Evolutionary conservation across 2,113 vertebrate genomes (phyloP), one percentile per base, ranked within the genome.

Genomic region (Bubo scandiacus): DNA sequence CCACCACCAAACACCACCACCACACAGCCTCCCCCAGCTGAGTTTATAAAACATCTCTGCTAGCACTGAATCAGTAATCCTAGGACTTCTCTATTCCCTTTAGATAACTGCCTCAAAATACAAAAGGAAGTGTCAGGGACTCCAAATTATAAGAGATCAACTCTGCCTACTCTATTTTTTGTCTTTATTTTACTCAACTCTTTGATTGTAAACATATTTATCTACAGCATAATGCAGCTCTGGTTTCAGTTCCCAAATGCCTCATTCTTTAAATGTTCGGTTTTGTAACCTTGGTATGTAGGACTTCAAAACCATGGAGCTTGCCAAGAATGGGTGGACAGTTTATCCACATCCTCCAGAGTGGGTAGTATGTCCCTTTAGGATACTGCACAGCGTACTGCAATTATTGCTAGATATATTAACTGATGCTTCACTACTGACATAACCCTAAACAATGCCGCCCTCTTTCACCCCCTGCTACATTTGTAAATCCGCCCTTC

Each of bases 261-360:
- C 71, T 96, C 54, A 23, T 91, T 93, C 70, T 91, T 85, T 11
- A 85, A 47, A 63, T 5, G 36, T 26, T 90, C 51, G 4, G 30
- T 51, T 95, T 92, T 89, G 27, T 81, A 94, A 79, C 62, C 21
- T 45, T 65, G 30, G 43, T 52, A 40, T 85, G 71, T 26, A 92
- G 49, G 43, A 89, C 74, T 95, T 91, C 15, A 68, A 17, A 96
- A 92, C 25, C 29, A 5, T 32, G 30, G 54, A 88, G 63, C 62
- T 87, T 72, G 92, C 87, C 95, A 91, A 75, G 88, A 94, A 88
- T 21, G 92, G 92, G 74, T 77, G 81, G 85, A 95, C 79, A 91
- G 87, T 34, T 95, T 79, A 82, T 73, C 19, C 34, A 72, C 85
- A 72, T 90, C 36, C 84, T 91, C 66, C 49, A 68, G 55, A 78